Conservation (phyloP, 2,113 vertebrate species). For the Nycticebus coucang region DNA sequence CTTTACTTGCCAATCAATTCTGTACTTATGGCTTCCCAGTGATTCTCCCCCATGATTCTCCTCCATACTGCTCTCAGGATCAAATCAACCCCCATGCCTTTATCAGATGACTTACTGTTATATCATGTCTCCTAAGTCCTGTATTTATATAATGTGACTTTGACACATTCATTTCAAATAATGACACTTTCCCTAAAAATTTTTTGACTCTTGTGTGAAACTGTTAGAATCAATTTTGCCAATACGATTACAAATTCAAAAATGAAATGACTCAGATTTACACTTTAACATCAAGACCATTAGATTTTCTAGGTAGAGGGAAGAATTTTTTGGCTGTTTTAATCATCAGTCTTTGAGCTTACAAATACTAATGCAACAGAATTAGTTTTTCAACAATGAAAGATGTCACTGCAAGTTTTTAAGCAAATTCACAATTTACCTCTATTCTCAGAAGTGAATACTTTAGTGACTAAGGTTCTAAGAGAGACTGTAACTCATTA, state of each 20-base stretch:
- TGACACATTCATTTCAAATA: neutral
- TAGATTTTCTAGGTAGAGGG: neutral
- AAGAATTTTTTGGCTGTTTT: neutral
- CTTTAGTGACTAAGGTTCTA: conserved; percentile 17
- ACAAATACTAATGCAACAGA: neutral
- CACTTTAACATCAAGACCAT: neutral
- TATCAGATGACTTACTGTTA: neutral
- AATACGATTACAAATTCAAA: neutral
- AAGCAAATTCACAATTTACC: neutral
- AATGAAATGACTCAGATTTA: neutral
- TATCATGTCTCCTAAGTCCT: neutral
- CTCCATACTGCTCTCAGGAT: neutral
- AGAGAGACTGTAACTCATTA: conserved; percentile 48
- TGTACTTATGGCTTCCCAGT: neutral
- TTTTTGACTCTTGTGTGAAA: neutral
- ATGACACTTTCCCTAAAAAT: neutral
- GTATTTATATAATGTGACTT: neutral
- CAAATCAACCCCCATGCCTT: neutral
- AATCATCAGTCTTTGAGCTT: neutral
- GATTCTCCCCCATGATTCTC: no score
- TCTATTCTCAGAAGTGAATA: conserved; percentile 28
- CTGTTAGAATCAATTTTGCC: neutral
- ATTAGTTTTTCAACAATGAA: conserved; percentile 38
- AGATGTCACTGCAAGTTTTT: neutral
- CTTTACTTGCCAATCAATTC: neutral